These are phyloP conservation scores for Pomatostomus ruficeps DNA, from an alignment of 2,113 vertebrate genomes.

Conservation along the genomic window DNA sequence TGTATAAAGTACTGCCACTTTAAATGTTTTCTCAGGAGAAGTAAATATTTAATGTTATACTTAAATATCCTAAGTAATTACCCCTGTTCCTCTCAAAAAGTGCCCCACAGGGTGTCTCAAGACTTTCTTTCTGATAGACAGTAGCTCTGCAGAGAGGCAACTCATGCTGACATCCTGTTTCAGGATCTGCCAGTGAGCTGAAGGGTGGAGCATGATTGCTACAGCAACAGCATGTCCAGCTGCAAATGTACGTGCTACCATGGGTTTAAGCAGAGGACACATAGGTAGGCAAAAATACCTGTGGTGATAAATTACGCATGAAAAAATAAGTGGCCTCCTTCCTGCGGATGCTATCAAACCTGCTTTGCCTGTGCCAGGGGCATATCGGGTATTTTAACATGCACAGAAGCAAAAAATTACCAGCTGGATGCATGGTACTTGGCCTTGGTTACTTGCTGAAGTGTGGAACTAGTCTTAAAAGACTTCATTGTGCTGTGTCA, in stretches of 20 bases:
- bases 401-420: not conserved
- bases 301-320: conserved; percentile 38
- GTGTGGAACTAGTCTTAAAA: not conserved
- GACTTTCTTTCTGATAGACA: conserved; percentile 41
- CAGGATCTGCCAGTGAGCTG: conserved; percentile 40
- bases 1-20: conserved; percentile 53
- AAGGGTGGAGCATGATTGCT: conserved; percentile 10
- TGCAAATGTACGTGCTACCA: conserved; percentile 25
- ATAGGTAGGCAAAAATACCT: conserved; percentile 57
- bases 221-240: conserved; percentile 60
- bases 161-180: conserved; percentile 44
- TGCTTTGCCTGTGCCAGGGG: not conserved
- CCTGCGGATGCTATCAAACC: conserved; percentile 43
- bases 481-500: not conserved
- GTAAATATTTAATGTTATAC: conserved; percentile 61
- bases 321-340: conserved; percentile 56
- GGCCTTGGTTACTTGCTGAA: not conserved
- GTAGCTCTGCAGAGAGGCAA: conserved; percentile 26
- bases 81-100: conserved; percentile 21
- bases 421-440: not conserved
- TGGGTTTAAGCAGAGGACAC: conserved; percentile 39
- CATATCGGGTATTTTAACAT: not conserved
- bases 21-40: conserved; percentile 62
- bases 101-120: conserved; percentile 22
- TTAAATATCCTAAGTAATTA: conserved; percentile 56